Base-by-base conservation (phyloP, 2,113 vertebrate genomes). In the Phrynosoma platyrhinos region DNA sequence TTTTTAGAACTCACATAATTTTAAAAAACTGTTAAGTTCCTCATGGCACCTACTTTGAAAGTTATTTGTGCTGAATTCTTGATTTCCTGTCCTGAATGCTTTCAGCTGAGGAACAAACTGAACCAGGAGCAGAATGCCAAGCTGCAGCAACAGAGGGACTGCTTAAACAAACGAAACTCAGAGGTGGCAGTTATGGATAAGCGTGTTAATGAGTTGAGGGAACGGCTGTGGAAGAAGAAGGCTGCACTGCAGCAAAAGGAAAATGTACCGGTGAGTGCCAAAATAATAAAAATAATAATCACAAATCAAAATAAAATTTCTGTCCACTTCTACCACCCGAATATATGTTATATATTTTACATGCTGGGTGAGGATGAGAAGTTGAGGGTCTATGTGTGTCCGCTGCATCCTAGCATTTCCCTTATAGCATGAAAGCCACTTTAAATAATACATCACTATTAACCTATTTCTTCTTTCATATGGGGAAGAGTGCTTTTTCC, bases 221-320 rank as follows among this genome's bases (percentile, higher is more conserved):
- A 99, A 89, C 97, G 99, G 27, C 97, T 99, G 68, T 99, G 98
- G 98, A 99, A 99, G 97, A 99, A 99, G 95, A 99, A 99, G 93
- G 98, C 97, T 8, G 98, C 98, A 0, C 96, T 99, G 88, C 99
- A 99, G 91, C 99, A 99, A 90, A 99, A 99, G 5, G 99, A 99
- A 87, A 99, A 98, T 74, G 95, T 99, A 42, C 98, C 98, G 47
- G 99, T 98, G 95, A 98, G 98, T 97, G 89, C 7, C 62, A 81
- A 84, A 27, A 27, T 2, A 12, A 4, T 18, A 20, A 62, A 2
- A 5, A 47, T 47, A 5, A 47, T 47, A 5, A 16, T 9, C 27
- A 20, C 72, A 66, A 58, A 77, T 42, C 30, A 47, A 47, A 77
- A 68, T 30, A 52, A 32, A 23, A 30, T 10, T 81, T 14, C 14